Percentiles rank a stretch among this genome's conserved stretches.
Evolutionary conservation across 2,113 vertebrate species (phyloP).

Genomic region (Poecile atricapillus): DNA sequence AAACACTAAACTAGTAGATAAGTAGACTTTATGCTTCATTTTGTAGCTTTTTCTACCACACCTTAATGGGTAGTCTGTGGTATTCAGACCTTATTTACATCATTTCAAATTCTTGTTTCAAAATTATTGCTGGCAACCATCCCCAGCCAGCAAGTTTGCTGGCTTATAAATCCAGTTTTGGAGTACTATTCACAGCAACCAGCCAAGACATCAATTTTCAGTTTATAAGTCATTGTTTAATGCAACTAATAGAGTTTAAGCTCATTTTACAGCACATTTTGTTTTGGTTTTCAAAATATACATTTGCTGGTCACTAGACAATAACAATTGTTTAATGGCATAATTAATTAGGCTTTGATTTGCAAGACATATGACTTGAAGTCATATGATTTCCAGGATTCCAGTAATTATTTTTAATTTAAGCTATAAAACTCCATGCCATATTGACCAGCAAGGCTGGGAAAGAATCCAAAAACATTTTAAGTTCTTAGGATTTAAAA

Average conservation of each 20-base stretch:
- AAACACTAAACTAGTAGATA: not conserved
- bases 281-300: not conserved
- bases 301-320: not conserved
- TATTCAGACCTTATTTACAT: not conserved
- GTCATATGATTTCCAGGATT: not conserved
- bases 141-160: not conserved
- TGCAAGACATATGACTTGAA: not conserved
- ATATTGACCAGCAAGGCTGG: not conserved
- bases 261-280: not conserved
- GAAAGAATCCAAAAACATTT: not conserved
- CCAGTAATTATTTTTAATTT: constrained; percentile 23
- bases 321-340: not conserved
- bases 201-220: not conserved
- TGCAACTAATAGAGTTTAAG: not conserved
- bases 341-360: constrained; percentile 6
- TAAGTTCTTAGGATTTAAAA: not conserved
- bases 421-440: not conserved
- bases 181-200: not conserved
- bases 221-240: not conserved
- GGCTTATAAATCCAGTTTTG: not conserved
- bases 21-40: not conserved
- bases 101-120: not conserved
- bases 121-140: not conserved
- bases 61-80: not conserved
- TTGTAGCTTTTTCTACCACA: not conserved